Evolutionary conservation across 2,797 vertebrate species (phyloP).

Genomic region (Crenuchus spilurus): DNA sequence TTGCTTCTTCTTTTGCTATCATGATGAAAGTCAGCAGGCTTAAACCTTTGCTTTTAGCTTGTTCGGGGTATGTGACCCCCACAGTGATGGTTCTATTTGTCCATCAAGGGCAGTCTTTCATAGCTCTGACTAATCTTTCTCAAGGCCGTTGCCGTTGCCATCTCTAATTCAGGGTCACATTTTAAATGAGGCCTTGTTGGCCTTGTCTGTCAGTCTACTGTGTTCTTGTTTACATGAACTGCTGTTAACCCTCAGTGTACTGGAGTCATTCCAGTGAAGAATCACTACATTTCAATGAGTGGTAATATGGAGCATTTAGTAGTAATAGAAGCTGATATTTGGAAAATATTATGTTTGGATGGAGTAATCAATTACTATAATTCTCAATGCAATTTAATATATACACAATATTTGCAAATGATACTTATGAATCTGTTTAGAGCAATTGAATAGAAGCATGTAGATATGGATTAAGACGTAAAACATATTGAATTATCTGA

Average conservation of each 20-base stretch:
- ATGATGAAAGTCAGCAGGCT: background rate
- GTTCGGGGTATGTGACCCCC: slow-evolving; percentile 16
- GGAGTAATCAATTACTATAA: background rate
- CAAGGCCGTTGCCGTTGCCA: slow-evolving; percentile 41
- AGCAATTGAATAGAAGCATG: background rate
- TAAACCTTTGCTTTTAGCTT: slow-evolving; percentile 19
- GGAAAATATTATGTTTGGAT: background rate
- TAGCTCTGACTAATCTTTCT: slow-evolving; percentile 45
- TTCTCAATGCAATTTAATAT: no score
- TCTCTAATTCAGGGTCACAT: slow-evolving; percentile 52
- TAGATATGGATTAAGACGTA: background rate
- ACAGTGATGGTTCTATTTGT: slow-evolving; percentile 40
- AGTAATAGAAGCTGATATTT: background rate
- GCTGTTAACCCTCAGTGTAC: slow-evolving; percentile 5
- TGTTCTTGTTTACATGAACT: slow-evolving; percentile 26
- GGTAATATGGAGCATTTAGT: background rate
- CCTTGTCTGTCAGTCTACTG: slow-evolving; percentile 33
- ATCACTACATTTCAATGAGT: background rate
- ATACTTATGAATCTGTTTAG: no score
- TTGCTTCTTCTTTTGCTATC: slow-evolving; percentile 2
- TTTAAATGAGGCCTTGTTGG: slow-evolving; percentile 35
- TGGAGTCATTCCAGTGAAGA: background rate
- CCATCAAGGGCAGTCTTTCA: slow-evolving; percentile 45
- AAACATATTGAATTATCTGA: background rate
- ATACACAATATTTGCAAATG: no score